phyloP scores from a whole-genome alignment of 1,140 invertebrate species.

The Drosophila rhopaloa region DNA sequence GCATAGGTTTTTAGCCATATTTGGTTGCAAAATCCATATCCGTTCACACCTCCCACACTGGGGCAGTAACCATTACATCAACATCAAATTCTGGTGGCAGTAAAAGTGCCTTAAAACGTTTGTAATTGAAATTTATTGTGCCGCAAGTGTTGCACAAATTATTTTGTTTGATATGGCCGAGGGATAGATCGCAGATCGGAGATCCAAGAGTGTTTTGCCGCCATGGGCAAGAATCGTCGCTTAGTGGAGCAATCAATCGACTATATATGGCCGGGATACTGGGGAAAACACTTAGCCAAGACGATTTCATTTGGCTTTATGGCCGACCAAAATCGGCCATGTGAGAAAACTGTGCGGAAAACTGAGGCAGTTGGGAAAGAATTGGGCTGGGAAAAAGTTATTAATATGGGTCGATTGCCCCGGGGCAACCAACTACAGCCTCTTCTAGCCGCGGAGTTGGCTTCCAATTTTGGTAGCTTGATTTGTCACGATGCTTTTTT shows the following conservation, averaged over 20 bases:
- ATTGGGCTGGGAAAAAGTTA: slow-evolving; percentile 72
- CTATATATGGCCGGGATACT: slow-evolving; percentile 72
- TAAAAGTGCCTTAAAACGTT: slow-evolving; percentile 75
- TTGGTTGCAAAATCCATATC: slow-evolving; percentile 17
- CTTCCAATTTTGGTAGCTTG: slow-evolving; percentile 84
- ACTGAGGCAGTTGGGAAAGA: slow-evolving; percentile 23
- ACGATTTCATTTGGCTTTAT: slow-evolving; percentile 79
- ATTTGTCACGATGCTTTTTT: slow-evolving; percentile 84
- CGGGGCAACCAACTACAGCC: slow-evolving; percentile 1
- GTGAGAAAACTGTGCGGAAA: slow-evolving; percentile 43
- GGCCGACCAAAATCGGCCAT: slow-evolving; percentile 69
- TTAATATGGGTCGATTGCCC: slow-evolving; percentile 69
- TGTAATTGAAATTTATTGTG: slow-evolving; percentile 80
- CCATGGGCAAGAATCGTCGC: slow-evolving; percentile 37
- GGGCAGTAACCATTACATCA: slow-evolving; percentile 28
- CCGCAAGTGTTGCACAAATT: slow-evolving; percentile 66
- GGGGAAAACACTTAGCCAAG: slow-evolving; percentile 78
- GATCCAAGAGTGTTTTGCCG: slow-evolving; percentile 20
- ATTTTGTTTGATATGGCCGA: slow-evolving; percentile 69
- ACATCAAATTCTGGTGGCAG: slow-evolving; percentile 68
- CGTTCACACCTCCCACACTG: slow-evolving; percentile 30
- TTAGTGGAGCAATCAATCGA: slow-evolving; percentile 78
- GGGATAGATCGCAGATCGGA: slow-evolving; percentile 6
- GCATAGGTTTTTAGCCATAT: slow-evolving; percentile 29
- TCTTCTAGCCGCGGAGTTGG: slow-evolving; percentile 54